Evolutionary conservation across 2,888 invertebrate species (phyloP).

Genomic region (Bembecia ichneumoniformis): DNA sequence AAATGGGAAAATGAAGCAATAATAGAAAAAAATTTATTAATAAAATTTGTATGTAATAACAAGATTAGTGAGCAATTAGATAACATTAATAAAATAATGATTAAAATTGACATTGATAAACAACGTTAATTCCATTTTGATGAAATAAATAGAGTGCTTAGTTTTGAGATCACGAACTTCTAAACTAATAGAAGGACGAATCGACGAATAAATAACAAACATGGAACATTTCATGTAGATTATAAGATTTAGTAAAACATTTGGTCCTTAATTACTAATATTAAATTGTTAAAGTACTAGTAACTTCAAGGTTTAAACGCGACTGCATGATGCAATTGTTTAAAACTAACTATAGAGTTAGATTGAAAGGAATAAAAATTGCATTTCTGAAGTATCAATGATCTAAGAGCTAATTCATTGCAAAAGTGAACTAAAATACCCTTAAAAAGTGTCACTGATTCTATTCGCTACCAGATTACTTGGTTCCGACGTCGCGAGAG

Average conservation of each 20-base stretch:
- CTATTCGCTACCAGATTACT: constrained; percentile 25
- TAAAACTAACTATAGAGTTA: no score
- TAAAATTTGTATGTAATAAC: constrained; percentile 27
- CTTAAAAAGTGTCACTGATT: neutral
- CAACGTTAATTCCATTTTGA: neutral
- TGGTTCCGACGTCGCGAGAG: constrained; percentile 56
- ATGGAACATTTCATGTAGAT: neutral
- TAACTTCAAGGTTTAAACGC: constrained; percentile 7
- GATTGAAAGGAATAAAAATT: no score
- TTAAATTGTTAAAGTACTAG: constrained; percentile 3
- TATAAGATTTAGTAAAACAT: neutral
- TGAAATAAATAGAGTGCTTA: neutral
- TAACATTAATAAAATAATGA: constrained; percentile 15
- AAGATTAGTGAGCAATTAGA: constrained; percentile 27
- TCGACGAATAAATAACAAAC: constrained; percentile 6
- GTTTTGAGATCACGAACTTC: constrained; percentile 14
- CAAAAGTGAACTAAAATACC: neutral
- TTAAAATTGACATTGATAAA: constrained; percentile 2
- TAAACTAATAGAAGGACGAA: constrained; percentile 14
- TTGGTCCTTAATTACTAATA: neutral
- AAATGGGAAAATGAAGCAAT: neutral
- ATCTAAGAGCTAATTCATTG: no score
- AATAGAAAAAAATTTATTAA: constrained; percentile 30
- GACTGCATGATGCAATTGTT: constrained; percentile 7
- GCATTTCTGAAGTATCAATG: no score